phyloP scores from a whole-genome alignment of 2,888 invertebrate genomes.

The Thereva nobilitata region DNA sequence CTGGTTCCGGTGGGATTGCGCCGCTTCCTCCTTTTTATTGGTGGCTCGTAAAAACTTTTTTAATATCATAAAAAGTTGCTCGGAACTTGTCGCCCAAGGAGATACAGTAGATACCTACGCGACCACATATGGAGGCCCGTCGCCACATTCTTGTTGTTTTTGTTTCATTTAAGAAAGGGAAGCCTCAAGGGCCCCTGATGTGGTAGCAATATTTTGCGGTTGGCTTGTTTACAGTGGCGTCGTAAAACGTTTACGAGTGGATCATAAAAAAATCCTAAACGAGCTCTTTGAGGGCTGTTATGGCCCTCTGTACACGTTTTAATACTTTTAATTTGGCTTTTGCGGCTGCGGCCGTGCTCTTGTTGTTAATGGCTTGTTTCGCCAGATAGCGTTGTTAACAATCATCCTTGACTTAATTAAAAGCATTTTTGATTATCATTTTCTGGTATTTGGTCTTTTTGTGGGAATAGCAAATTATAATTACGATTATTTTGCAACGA shows the following conservation, averaged over 20 bases:
- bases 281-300: constrained; percentile 24
- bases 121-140: background rate
- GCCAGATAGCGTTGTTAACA: constrained; percentile 19
- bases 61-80: background rate
- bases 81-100: constrained; percentile 21
- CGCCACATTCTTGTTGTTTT: constrained; percentile 3
- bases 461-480: too few relatives aligned
- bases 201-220: constrained; percentile 29
- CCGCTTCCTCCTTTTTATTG: constrained; percentile 1
- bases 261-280: constrained; percentile 26
- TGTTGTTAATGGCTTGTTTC: constrained; percentile 30
- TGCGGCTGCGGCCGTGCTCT: background rate
- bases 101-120: background rate
- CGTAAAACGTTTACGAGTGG: constrained; percentile 28
- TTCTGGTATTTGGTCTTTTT: too few relatives aligned
- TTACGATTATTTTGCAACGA: too few relatives aligned
- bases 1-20: background rate
- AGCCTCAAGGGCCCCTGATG: background rate
- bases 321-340: constrained; percentile 29
- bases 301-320: constrained; percentile 15
- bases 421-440: constrained; percentile 9
- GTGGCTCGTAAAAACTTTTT: background rate
- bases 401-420: constrained; percentile 9
- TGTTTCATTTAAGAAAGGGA: constrained; percentile 4
- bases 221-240: constrained; percentile 26